These are phyloP conservation scores for Desmophyllum pertusum DNA, from an alignment of 92 coral and sea anemone genomes.

Conservation along the genomic window DNA sequence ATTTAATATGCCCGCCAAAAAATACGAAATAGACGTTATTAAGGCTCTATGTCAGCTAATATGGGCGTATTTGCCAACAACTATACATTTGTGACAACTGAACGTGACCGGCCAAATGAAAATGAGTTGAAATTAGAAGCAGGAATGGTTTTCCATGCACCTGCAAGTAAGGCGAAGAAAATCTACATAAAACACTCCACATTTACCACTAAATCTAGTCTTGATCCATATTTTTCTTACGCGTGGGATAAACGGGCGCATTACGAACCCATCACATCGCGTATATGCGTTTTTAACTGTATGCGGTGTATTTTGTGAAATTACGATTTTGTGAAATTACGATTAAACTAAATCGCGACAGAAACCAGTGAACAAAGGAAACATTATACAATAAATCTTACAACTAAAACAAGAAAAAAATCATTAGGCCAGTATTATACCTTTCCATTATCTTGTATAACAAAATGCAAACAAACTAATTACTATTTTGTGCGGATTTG, in stretches of 20 bases:
- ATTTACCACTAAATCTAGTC: neutral
- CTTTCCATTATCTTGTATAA: neutral
- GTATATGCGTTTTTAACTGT: neutral
- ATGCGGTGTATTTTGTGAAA: neutral
- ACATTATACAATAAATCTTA: neutral
- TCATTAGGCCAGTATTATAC: neutral
- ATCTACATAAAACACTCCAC: neutral
- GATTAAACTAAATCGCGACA: neutral
- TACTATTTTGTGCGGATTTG: neutral
- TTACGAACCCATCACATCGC: neutral
- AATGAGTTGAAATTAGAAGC: neutral
- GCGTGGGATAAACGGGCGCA: neutral
- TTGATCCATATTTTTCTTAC: neutral
- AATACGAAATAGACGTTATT: neutral
- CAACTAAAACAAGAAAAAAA: neutral
- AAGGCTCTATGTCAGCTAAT: neutral
- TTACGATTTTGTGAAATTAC: neutral
- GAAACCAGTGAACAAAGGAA: too few species aligned
- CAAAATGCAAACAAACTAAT: neutral
- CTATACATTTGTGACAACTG: neutral
- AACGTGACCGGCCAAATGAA: neutral
- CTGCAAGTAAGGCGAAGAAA: too few species aligned
- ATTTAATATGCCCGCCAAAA: neutral
- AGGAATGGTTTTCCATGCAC: neutral
- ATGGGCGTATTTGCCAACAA: neutral